phyloP scores from a whole-genome alignment of 2,797 vertebrate species.

The Sebastes matsubarae region DNA sequence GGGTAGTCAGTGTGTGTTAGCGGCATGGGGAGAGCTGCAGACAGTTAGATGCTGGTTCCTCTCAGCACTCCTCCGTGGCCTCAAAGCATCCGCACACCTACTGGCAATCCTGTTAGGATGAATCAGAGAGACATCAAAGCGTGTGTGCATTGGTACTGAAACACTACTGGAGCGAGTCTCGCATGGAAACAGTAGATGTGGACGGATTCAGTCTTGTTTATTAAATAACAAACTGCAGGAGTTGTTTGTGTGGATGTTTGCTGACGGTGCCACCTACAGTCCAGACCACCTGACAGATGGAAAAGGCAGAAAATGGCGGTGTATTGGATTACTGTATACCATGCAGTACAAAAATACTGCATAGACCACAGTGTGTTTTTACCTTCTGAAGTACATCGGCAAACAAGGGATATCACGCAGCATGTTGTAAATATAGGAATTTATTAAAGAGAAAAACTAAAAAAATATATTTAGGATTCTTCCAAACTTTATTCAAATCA shows the following conservation, averaged over 20 bases:
- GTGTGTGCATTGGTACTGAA: neutral
- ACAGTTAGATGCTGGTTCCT: slow-evolving; percentile 41
- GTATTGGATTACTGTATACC: neutral
- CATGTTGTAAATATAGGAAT: neutral
- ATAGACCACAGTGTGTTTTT: neutral
- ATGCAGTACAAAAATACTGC: neutral
- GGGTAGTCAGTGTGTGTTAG: slow-evolving; percentile 45
- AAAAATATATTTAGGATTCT: neutral
- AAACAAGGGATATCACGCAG: neutral
- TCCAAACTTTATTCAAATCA: neutral
- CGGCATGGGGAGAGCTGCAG: slow-evolving; percentile 12
- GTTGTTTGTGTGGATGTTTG: slow-evolving; percentile 8
- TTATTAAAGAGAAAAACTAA: neutral
- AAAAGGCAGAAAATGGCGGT: neutral
- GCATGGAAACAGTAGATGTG: slow-evolving; percentile 1
- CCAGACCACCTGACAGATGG: neutral
- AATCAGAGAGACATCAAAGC: slow-evolving; percentile 18
- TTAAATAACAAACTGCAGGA: slow-evolving; percentile 17
- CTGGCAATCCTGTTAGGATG: slow-evolving; percentile 21
- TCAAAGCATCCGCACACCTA: slow-evolving; percentile 40
- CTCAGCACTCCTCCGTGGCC: slow-evolving; percentile 27
- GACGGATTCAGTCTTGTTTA: slow-evolving; percentile 9
- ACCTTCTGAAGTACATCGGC: neutral
- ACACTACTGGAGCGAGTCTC: slow-evolving; percentile 1
- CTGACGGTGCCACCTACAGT: slow-evolving; percentile 1